A percentile compares a stretch with the other conserved stretches of the same genome.
phyloP scores from a whole-genome alignment of 1,140 invertebrate species.

The Galendromus occidentalis region DNA sequence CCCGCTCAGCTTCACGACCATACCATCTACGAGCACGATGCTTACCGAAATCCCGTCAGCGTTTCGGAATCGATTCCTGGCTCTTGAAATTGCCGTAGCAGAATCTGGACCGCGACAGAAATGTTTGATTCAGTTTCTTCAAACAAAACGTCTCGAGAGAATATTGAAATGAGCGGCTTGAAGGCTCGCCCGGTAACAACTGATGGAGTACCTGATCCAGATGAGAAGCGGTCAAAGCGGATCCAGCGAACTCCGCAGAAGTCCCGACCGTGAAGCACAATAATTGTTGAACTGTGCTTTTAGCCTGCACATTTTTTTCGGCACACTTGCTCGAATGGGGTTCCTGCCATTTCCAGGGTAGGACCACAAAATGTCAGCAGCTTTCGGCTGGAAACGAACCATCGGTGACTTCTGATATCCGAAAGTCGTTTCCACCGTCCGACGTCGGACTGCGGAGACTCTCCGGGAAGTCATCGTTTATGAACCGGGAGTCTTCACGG shows the following conservation, averaged over 20 bases:
- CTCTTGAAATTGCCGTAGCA: neutral
- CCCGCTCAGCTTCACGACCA: neutral
- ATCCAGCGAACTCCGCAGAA: neutral
- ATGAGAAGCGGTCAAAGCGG: neutral
- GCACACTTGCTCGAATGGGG: neutral
- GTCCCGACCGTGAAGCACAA: neutral
- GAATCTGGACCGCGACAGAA: no score
- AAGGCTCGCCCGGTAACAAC: no score
- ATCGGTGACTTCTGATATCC: no score
- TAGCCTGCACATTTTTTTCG: neutral
- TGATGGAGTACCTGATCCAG: neutral
- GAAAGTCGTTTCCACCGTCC: no score
- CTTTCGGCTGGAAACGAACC: neutral
- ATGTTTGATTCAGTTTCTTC: no score
- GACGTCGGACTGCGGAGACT: neutral
- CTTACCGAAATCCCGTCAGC: neutral
- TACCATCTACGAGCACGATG: neutral
- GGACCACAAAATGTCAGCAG: neutral
- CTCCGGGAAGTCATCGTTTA: neutral
- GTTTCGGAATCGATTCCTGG: neutral
- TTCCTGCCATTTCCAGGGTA: neutral
- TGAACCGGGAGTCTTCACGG: neutral
- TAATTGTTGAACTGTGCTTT: neutral
- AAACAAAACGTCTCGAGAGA: no score
- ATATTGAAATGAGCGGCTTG: no score